Evolutionary conservation across 2,797 vertebrate genomes (phyloP).

Genomic region (Chloroceryle inda): DNA sequence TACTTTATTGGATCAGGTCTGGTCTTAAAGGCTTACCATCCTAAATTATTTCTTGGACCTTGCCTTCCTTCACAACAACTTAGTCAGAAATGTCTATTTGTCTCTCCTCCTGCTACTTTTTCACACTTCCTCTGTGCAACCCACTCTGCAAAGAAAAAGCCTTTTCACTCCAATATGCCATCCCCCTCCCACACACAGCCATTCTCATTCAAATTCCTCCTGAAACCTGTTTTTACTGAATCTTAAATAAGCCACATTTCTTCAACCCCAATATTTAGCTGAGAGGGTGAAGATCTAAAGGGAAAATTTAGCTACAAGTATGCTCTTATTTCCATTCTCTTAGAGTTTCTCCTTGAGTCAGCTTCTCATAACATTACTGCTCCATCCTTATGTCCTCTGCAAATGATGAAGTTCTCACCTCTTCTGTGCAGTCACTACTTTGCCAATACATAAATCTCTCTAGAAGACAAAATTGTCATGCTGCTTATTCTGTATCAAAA

Average conservation of each 20-base stretch:
- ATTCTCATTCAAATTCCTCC: constrained; percentile 48
- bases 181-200: not conserved
- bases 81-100: constrained; percentile 52
- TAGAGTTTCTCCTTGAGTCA: not conserved
- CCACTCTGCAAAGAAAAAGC: constrained; percentile 31
- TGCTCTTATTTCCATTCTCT: not conserved
- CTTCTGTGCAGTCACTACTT: not conserved
- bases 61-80: constrained; percentile 29
- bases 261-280: not conserved
- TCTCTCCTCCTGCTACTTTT: constrained; percentile 34
- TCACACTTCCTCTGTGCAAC: constrained; percentile 59
- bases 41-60: constrained; percentile 36
- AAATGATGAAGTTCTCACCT: not conserved
- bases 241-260: constrained; percentile 17
- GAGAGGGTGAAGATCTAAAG: not conserved
- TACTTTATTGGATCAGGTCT: not conserved
- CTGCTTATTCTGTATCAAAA: not conserved
- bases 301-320: not conserved
- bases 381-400: not conserved
- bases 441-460: not conserved
- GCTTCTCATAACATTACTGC: not conserved
- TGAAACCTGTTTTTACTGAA: not conserved
- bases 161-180: constrained; percentile 42
- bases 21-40: not conserved
- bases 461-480: not conserved